Percentiles rank a stretch among this genome's conserved stretches.
phyloP scores from a whole-genome alignment of 2,113 vertebrate genomes.

The Macquaria ambigua region DNA sequence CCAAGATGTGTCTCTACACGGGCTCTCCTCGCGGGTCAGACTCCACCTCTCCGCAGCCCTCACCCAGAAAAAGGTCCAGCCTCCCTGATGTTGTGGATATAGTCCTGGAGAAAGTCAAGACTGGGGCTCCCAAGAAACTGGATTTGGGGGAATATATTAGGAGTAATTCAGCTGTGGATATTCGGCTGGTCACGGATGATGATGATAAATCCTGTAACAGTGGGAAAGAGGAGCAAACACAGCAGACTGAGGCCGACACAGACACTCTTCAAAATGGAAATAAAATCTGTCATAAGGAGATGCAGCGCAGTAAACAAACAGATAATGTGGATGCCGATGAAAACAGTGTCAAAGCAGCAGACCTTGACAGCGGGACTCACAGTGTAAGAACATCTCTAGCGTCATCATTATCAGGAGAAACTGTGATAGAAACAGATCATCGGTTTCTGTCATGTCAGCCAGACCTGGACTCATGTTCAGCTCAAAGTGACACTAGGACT shows the following conservation, averaged over 20 bases:
- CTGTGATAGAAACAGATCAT: conserved; percentile 30
- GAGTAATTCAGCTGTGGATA: conserved; percentile 27
- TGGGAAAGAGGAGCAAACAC: neutral
- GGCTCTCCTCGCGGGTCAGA: conserved; percentile 61
- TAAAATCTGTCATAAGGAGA: neutral
- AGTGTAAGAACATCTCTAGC: conserved; percentile 30
- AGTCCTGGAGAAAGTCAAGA: conserved; percentile 71
- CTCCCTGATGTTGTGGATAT: conserved; percentile 82
- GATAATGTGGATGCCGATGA: conserved; percentile 9
- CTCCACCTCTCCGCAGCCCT: conserved; percentile 77
- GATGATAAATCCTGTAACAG: neutral
- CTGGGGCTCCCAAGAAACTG: conserved; percentile 33
- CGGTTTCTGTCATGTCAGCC: neutral
- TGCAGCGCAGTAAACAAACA: conserved; percentile 3
- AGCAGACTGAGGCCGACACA: neutral
- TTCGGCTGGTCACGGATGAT: neutral
- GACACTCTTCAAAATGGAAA: neutral
- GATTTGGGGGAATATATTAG: conserved; percentile 27
- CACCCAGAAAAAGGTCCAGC: conserved; percentile 72
- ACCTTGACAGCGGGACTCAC: conserved; percentile 10
- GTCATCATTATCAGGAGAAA: conserved; percentile 62
- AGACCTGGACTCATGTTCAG: conserved; percentile 16
- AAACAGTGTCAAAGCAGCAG: neutral
- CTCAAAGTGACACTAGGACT: conserved; percentile 37
- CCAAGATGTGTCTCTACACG: conserved; percentile 91